Evolutionary conservation across 2,888 invertebrate species (phyloP), one percentile per base, ranked within the genome.

Genomic region (Coenonympha arcania): DNA sequence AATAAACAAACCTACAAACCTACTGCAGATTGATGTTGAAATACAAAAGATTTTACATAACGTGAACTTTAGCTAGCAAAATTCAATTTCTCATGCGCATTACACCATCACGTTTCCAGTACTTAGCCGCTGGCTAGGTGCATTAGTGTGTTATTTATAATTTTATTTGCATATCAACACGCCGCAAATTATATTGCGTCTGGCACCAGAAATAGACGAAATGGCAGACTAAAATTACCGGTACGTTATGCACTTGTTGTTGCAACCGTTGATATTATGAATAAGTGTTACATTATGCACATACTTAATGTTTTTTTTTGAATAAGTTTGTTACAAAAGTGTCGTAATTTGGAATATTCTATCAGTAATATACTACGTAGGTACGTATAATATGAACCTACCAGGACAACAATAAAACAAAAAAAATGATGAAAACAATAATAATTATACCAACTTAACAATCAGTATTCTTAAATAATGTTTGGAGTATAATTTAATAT

Each of bases 221-320:
- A 71, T 72, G 71, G 65, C 69, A 67, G 59, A 62, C 68, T 62
- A 69, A 68, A 68, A 69, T 74, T 73, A 55, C 54, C 48, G 46
- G 42, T 49, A 45, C 53, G 56, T 55, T 50, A 52, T 54, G 56
- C 52, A 58, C n/a, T n/a, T n/a, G 50, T 56, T 54, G 58, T 56
- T 59, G 54, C 54, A 44, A 26, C 33, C 34, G 40, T 43, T 43
- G 31, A 39, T 39, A 42, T 53, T 47, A 42, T 49, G 42, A 46
- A 26, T n/a, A n/a, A n/a, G n/a, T n/a, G n/a, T n/a, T n/a, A n/a
- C n/a, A n/a, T 48, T n/a, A 30, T 26, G 15, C 13, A 13, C 13
- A 0, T 26, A 11, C 13, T 18, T 22, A 24, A 37, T 37, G 13
- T 9, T 15, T 22, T 22, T 37, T 8, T 16, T 11, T 30, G 3